phyloP scores from a whole-genome alignment of 1,140 invertebrate species.

The Lucilia sericata region DNA sequence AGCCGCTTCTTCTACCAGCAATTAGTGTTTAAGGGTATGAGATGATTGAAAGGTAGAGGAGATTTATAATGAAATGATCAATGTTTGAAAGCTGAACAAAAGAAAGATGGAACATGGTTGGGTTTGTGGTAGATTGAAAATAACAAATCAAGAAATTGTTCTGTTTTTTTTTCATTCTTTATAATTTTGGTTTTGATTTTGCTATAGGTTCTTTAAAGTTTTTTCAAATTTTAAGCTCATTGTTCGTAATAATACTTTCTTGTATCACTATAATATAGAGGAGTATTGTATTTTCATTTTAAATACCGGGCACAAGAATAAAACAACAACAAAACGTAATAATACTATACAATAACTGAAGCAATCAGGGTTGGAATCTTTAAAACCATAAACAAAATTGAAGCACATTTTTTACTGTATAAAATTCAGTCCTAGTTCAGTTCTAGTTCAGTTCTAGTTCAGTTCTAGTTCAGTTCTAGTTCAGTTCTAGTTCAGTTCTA shows the following conservation, averaged over 20 bases:
- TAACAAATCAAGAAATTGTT: neutral
- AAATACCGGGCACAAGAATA: neutral
- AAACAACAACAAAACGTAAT: neutral
- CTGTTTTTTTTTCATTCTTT: neutral
- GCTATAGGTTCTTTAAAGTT: neutral
- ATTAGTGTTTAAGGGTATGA: neutral
- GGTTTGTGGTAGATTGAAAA: too few species aligned
- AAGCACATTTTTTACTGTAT: too few species aligned
- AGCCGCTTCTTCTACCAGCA: neutral
- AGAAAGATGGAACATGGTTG: too few species aligned
- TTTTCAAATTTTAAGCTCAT: neutral
- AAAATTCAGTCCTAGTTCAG: too few species aligned
- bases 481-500: too few species aligned
- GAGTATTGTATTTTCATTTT: neutral
- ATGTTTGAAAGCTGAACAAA: neutral
- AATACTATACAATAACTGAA: neutral
- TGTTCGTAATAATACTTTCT: neutral
- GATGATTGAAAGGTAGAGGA: constrained; percentile 7
- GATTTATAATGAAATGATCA: constrained; percentile 21
- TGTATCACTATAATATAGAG: neutral
- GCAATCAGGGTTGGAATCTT: neutral
- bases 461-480: too few species aligned
- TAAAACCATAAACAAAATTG: too few species aligned
- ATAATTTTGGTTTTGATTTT: neutral
- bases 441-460: too few species aligned